phyloP scores from a whole-genome alignment of 2,888 invertebrate genomes.

The Lithophane ornitopus region DNA sequence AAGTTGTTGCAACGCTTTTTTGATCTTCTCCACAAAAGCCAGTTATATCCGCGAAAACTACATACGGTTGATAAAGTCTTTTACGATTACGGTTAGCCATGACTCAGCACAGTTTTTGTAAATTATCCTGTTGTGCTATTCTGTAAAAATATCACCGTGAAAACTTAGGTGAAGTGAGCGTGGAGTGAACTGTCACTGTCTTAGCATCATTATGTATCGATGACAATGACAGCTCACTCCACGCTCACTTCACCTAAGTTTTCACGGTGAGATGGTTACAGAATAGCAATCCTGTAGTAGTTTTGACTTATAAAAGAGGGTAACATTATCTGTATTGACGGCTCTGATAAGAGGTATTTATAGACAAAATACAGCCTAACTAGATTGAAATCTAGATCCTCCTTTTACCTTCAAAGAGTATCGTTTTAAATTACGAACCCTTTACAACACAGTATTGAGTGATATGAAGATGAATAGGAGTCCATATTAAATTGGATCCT shows the following conservation, averaged over 20 bases:
- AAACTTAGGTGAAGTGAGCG: too few relatives aligned
- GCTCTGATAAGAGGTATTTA: neutral
- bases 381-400: neutral
- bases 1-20: neutral
- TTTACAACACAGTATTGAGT: slow-evolving; percentile 47
- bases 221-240: too few relatives aligned
- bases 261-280: too few relatives aligned
- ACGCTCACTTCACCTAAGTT: too few relatives aligned
- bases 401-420: neutral
- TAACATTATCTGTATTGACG: neutral
- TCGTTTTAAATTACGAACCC: slow-evolving; percentile 39
- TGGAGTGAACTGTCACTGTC: too few relatives aligned
- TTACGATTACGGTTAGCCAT: neutral
- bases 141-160: too few relatives aligned
- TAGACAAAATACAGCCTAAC: neutral
- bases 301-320: neutral
- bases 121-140: neutral
- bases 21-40: neutral
- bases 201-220: too few relatives aligned
- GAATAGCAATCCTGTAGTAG: too few relatives aligned
- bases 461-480: slow-evolving; percentile 82
- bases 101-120: neutral
- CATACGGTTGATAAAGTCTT: neutral
- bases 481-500: slow-evolving; percentile 86
- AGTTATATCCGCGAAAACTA: neutral